phyloP scores from a whole-genome alignment of 2,113 vertebrate genomes.

The Campylomormyrus numenius region DNA sequence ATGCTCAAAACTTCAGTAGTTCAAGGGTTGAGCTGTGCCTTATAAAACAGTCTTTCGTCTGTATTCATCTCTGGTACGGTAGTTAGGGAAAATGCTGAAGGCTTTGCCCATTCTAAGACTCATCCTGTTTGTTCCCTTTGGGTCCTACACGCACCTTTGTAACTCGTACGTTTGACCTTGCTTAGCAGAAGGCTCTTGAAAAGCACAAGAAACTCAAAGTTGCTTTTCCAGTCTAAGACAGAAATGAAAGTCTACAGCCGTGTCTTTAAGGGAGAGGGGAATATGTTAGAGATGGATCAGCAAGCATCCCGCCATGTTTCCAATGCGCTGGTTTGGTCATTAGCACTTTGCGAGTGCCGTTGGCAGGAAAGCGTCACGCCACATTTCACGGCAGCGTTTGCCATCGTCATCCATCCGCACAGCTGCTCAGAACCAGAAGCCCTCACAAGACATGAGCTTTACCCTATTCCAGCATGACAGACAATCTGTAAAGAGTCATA shows the following conservation, averaged over 20 bases:
- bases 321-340: neutral
- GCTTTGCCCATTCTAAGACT: neutral
- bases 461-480: neutral
- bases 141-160: neutral
- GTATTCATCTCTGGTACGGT: neutral
- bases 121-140: neutral
- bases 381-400: neutral
- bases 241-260: neutral
- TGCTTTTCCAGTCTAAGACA: neutral
- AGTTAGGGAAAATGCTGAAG: neutral
- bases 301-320: neutral
- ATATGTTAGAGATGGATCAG: neutral
- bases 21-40: neutral
- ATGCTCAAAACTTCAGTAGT: neutral
- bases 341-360: neutral
- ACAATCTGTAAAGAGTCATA: neutral
- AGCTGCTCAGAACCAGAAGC: neutral
- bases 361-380: neutral
- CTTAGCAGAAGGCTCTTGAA: neutral
- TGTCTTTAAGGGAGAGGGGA: neutral
- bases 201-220: neutral
- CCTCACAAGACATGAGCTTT: neutral
- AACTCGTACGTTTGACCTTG: neutral
- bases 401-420: neutral
- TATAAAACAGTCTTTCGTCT: neutral